Percentiles rank a stretch among this genome's conserved stretches.
phyloP scores from a whole-genome alignment of 2,113 vertebrate genomes.

The Macroglossus sobrinus region DNA sequence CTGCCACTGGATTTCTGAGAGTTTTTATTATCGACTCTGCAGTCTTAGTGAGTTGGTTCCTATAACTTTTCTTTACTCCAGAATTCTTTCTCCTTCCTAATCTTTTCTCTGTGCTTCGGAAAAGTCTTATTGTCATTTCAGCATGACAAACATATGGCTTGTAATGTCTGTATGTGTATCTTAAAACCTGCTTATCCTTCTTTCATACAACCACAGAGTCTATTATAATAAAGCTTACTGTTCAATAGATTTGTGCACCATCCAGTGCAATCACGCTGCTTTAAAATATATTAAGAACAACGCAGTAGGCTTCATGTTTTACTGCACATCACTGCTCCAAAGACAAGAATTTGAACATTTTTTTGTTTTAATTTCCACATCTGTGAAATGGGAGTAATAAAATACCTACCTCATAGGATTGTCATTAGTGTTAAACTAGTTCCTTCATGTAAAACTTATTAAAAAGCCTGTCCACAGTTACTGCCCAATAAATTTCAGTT shows the following conservation, averaged over 20 bases:
- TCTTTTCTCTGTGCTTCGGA: background rate
- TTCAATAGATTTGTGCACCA: background rate
- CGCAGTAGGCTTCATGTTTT: background rate
- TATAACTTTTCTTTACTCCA: slow-evolving; percentile 15
- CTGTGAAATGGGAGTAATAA: background rate
- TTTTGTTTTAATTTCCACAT: background rate
- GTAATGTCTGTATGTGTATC: background rate
- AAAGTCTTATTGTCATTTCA: background rate
- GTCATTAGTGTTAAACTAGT: background rate
- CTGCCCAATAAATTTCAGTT: background rate
- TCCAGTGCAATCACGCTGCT: background rate
- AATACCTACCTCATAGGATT: background rate
- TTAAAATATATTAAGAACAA: background rate
- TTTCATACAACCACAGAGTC: background rate
- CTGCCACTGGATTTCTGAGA: background rate
- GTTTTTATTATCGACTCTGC: background rate
- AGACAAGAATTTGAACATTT: background rate
- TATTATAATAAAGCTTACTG: background rate
- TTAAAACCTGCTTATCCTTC: background rate
- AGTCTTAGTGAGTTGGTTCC: background rate
- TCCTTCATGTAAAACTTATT: background rate
- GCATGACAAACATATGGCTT: background rate
- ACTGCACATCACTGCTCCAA: background rate
- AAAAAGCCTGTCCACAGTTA: background rate
- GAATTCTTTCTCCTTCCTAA: background rate